Percentiles rank a stretch among this genome's conserved stretches.
Conservation (phyloP, 2,797 vertebrate species). For the Catamblyrhynchus diadema region DNA sequence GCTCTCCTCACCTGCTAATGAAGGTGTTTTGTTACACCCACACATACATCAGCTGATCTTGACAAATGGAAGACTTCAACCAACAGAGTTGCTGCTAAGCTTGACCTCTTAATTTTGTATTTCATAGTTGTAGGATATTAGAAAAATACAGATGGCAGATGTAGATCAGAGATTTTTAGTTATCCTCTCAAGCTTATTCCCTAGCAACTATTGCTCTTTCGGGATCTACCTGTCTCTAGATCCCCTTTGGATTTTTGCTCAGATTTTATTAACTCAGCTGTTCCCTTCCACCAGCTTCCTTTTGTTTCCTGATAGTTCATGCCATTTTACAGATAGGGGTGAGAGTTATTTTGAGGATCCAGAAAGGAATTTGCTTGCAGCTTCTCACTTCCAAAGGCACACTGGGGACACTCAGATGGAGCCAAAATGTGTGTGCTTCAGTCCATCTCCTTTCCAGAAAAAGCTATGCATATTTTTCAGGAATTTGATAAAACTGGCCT, state of each 20-base stretch:
- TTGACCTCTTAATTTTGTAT: neutral
- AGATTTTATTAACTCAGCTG: neutral
- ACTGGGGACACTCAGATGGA: neutral
- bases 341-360: neutral
- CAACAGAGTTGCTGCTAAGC: neutral
- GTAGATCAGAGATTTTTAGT: neutral
- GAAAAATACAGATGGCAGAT: neutral
- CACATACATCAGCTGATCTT: neutral
- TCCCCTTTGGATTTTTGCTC: neutral
- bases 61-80: neutral
- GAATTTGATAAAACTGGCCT: neutral
- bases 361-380: neutral
- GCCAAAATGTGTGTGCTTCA: neutral
- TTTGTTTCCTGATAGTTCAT: neutral
- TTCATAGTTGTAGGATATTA: neutral
- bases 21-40: neutral
- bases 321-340: neutral
- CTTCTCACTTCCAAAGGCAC: neutral
- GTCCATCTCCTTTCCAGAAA: neutral
- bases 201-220: neutral
- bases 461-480: neutral
- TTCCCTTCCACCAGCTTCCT: neutral
- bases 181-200: neutral
- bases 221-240: neutral
- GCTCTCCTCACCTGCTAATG: neutral